Evolutionary conservation across 2,888 invertebrate genomes (phyloP), one percentile per base, ranked within the genome.

Genomic region (Agonopterix heracliana): DNA sequence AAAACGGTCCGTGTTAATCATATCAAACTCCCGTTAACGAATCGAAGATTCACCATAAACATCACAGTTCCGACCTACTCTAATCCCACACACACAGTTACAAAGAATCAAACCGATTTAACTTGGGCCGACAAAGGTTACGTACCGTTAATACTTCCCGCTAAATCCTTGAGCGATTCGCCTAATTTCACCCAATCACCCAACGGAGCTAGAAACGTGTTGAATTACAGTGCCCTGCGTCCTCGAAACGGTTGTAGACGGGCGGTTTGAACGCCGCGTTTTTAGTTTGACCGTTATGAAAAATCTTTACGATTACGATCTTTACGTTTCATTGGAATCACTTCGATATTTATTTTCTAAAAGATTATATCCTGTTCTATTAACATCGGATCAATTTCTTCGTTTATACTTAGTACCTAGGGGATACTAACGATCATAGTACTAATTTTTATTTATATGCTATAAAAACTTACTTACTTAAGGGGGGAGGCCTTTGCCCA

Each of bases 191-290:
- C 57, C 53, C 66, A 74, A 72, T 64, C 58, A 63, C 57, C 53
- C 66, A 74, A 72, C 71, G 71, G 75, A 56, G 59, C 69, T 60
- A 56, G 57, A 60, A 66, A 71, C 75, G 74, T 74, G 76, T 58
- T 51, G 63, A 57, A 71, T 72, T 71, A 68, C 60, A 56, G 58
- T 48, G 54, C 57, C 54, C 49, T 53, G 51, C 51, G 56, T 55
- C 53, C 54, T 48, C 54, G 47, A 44, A 46, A 43, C 12, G 17
- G 9, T 5, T 2, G 40, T 46, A 61, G 45, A 56, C 63, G 52
- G 8, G 58, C 57, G 53, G 47, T 48, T 50, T 12, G 3, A 51
- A 45, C 51, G 56, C 53, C 3, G 59, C 56, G 52, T 49, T 49
- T 41, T 9, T 9, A 38, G 34, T 2, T 26, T 26, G 26, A 26